Base-by-base conservation (phyloP, 2,888 invertebrate species). In the Salpingus planirostris region DNA sequence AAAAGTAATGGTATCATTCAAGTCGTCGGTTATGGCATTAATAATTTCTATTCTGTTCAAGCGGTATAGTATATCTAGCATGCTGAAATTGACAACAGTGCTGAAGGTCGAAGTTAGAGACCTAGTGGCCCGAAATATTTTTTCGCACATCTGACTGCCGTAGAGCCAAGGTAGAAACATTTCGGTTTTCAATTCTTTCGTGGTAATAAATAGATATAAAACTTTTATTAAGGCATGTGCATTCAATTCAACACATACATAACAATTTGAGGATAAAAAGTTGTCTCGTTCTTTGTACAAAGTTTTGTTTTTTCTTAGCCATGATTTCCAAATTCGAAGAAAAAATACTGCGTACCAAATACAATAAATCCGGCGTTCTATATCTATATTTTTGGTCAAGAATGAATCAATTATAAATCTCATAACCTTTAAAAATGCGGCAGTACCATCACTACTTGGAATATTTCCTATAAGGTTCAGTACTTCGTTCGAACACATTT, bases 21-120 rank as follows among this genome's bases (percentile, higher is more conserved):
- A 8, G 8, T 23, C 23, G 10, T 23, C 5, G 4, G 11, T 8
- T 7, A 23, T 10, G 10, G 5, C 10, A 11, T 23, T 23, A 5
- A 23, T 11, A 6, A 23, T 11, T 23, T 23, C 4, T 8, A 23
- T 23, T 5, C 23, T 5, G 10, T 10, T 11, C 4, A 5, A 8
- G 5, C 23, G 8, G 5, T 23, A 5, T 11, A 23, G 8, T 5
- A 23, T 23, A 11, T 23, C 11, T 11, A 8, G 5, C 4, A 23
- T 23, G 10, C 23, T 23, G 11, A 23, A 23, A 11, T 23, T 23
- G 5, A 23, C 23, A 11, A 23, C 23, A 23, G 23, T 23, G 11
- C 10, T 8, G 10, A 23, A 23, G 11, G 23, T 23, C 10, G 23
- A 23, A 4, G 23, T 23, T 11, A 23, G 5, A 5, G 23, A 23